Evolutionary conservation across 1,140 invertebrate species (phyloP), one percentile per base, ranked within the genome.

Genomic region (Bombus confusus): DNA sequence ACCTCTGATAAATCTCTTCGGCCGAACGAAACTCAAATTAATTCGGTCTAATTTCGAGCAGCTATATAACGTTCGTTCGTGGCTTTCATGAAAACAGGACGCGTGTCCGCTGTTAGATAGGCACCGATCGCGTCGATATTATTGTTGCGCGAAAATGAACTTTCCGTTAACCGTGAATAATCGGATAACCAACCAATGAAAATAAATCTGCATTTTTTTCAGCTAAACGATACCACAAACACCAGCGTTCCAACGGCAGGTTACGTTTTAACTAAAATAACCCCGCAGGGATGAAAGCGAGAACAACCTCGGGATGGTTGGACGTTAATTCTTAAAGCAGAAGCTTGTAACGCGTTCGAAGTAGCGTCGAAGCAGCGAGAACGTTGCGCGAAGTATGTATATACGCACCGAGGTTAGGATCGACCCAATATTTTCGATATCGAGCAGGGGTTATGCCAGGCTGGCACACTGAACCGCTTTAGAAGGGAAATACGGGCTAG

Each of bases 331-430:
- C 39, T 31, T 57, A 57, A 57, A 76, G 52, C 52, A n/a, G 28
- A 18, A 31, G 34, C 9, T 74, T 41, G 75, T 31, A 77, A 62
- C 3, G 75, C 59, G 74, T 59, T 77, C 37, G 28, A 62, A 41
- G 28, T 77, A 28, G 62, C 8, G 15, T n/a, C 25, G 41, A 22
- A 28, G 47, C 31, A 52, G 43, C n/a, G 39, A 34, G 39, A 37
- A 79, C 12, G 34, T 71, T 22, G 39, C 25, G 43, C 43, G 43
- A 78, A 28, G 15, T n/a, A 39, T 5, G 43, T 62, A 13, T 28
- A 62, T 72, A 74, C 76, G 74, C 52, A 47, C 22, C 52, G 83
- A 74, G 83, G 64, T 75, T 22, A 74, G 59, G 80, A 88, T 88
- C 86, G 87, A 87, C 80, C 86, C 41, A 8, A 52, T 34, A 22